Evolutionary conservation across 2,113 vertebrate species (phyloP).

Genomic region (Hoplias malabaricus): DNA sequence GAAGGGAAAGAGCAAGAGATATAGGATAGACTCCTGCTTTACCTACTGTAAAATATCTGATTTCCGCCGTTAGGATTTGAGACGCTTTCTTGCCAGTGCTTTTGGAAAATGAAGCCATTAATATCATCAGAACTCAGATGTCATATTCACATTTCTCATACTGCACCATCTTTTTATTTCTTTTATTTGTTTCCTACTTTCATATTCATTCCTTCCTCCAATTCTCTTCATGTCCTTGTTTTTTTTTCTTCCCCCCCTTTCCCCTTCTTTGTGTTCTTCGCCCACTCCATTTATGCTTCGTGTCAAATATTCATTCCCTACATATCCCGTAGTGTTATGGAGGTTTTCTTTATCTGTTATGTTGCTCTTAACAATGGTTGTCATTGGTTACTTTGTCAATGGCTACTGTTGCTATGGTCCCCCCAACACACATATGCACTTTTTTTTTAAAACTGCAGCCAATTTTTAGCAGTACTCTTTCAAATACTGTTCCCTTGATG

Average conservation of each 20-base stretch:
- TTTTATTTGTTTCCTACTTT: not conserved
- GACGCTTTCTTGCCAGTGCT: constrained; percentile 28
- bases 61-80: constrained; percentile 1
- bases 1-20: not conserved
- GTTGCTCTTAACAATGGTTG: constrained; percentile 14
- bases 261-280: not conserved
- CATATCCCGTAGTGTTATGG: not conserved
- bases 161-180: not conserved
- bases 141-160: not conserved
- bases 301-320: not conserved
- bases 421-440: no score
- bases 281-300: not conserved
- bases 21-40: not conserved
- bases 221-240: not conserved
- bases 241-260: not conserved
- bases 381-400: constrained; percentile 40
- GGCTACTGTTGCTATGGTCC: constrained; percentile 34
- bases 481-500: constrained; percentile 43
- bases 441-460: constrained; percentile 46
- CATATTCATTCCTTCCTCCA: not conserved
- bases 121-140: constrained; percentile 15
- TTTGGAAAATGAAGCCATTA: constrained; percentile 53
- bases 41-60: constrained; percentile 29
- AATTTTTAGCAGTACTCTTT: not conserved
- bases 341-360: not conserved